A percentile compares a stretch with the other conserved stretches of the same genome.
These are phyloP conservation scores for Dasypus novemcinctus DNA, from an alignment of 2,113 vertebrate species.

Conservation along the genomic window DNA sequence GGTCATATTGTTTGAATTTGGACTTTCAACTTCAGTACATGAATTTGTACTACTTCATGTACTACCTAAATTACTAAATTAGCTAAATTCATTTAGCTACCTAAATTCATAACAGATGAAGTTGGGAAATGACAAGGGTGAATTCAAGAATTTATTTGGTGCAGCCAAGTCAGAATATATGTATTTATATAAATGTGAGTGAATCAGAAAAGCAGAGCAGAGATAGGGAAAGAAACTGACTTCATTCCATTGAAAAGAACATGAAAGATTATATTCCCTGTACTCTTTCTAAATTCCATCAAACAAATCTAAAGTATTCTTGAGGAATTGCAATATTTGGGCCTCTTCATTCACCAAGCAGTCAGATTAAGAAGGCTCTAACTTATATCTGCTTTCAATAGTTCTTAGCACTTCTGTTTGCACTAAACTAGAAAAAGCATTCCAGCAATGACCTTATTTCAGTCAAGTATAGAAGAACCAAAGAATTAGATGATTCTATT, in stretches of 20 bases:
- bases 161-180: conserved; percentile 41
- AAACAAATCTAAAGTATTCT: conserved; percentile 34
- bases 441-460: neutral
- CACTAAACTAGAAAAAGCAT: conserved; percentile 39
- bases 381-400: conserved; percentile 13
- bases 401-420: conserved; percentile 9
- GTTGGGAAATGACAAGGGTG: neutral
- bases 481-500: neutral
- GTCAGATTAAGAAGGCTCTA: conserved; percentile 2
- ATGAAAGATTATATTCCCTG: conserved; percentile 4
- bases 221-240: conserved; percentile 14
- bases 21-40: conserved; percentile 22
- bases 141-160: conserved; percentile 48
- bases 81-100: conserved; percentile 32
- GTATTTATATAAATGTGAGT: conserved; percentile 38
- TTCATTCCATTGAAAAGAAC: conserved; percentile 49
- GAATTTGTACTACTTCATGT: no score
- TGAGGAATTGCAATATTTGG: neutral
- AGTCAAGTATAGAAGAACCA: neutral
- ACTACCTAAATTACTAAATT: no score
- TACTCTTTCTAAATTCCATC: conserved; percentile 48
- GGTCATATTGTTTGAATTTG: conserved; percentile 37
- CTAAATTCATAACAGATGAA: conserved; percentile 54
- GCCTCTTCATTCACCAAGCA: conserved; percentile 31
- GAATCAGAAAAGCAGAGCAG: neutral